Percentiles rank a stretch among this genome's conserved stretches.
Conservation (phyloP, 2,888 invertebrate genomes). For the Ennomos quercinarius region DNA sequence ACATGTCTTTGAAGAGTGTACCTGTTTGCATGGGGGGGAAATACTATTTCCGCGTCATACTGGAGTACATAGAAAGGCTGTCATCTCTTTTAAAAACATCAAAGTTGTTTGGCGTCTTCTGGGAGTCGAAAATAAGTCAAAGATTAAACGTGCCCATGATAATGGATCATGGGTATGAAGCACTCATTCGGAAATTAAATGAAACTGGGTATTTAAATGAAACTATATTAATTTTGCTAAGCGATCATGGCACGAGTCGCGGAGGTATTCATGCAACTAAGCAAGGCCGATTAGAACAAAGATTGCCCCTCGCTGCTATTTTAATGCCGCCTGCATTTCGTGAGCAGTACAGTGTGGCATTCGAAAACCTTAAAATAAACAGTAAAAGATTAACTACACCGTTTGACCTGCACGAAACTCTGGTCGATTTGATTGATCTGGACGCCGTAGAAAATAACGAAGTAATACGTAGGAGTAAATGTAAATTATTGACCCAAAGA, state of each 20-base stretch:
- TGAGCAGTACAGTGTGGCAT: slow-evolving; percentile 83
- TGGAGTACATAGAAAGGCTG: slow-evolving; percentile 89
- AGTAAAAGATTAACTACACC: slow-evolving; percentile 87
- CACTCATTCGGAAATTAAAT: slow-evolving; percentile 82
- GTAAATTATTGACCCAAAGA: slow-evolving; percentile 61
- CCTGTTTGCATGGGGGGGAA: slow-evolving; percentile 43
- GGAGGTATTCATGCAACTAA: slow-evolving; percentile 90
- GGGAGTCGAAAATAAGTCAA: slow-evolving; percentile 91
- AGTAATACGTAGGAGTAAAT: slow-evolving; percentile 50
- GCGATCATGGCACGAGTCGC: slow-evolving; percentile 94
- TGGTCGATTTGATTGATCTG: slow-evolving; percentile 87
- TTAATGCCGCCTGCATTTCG: slow-evolving; percentile 89
- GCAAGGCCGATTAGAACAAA: slow-evolving; percentile 92
- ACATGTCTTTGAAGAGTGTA: not conserved
- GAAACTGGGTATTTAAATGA: slow-evolving; percentile 82
- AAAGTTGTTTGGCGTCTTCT: slow-evolving; percentile 91
- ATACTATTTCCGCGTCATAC: slow-evolving; percentile 87
- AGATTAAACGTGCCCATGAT: slow-evolving; percentile 90
- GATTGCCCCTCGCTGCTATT: slow-evolving; percentile 91
- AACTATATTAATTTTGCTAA: slow-evolving; percentile 89
- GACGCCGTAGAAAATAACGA: slow-evolving; percentile 52
- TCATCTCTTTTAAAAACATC: slow-evolving; percentile 79
- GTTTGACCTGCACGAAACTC: slow-evolving; percentile 92
- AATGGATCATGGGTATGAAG: slow-evolving; percentile 87
- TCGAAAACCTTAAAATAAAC: slow-evolving; percentile 87